phyloP scores from a whole-genome alignment of 1,140 invertebrate species.

The Pseudomyrmex gracilis region DNA sequence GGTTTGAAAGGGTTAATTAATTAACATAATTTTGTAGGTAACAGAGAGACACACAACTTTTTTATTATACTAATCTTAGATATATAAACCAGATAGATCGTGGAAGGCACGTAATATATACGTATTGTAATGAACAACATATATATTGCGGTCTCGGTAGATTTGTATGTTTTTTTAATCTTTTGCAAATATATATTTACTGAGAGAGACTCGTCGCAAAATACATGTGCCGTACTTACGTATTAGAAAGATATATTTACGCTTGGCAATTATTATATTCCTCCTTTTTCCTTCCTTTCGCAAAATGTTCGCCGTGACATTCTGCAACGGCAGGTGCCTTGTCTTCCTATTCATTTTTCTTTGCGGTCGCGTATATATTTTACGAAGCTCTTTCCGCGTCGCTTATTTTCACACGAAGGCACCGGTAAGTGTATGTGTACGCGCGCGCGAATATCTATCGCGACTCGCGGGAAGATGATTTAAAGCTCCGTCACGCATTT shows the following conservation, averaged over 20 bases:
- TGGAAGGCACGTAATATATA: conserved; percentile 57
- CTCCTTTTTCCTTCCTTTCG: neutral
- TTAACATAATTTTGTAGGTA: conserved; percentile 24
- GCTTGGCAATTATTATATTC: conserved; percentile 51
- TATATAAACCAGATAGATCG: conserved; percentile 58
- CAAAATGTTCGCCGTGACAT: conserved; percentile 73
- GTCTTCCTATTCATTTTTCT: conserved; percentile 7
- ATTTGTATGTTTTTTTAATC: conserved; percentile 46
- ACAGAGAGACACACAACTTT: conserved; percentile 61
- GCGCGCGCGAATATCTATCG: conserved; percentile 15
- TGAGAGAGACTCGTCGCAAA: conserved; percentile 53
- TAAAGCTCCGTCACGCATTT: conserved; percentile 17
- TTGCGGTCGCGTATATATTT: conserved; percentile 12
- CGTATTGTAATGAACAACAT: neutral
- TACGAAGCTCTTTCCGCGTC: neutral
- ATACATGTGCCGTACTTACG: conserved; percentile 46
- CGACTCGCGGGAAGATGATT: conserved; percentile 13
- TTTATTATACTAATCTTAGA: conserved; percentile 38
- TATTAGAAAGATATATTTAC: conserved; percentile 65
- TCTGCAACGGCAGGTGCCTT: conserved; percentile 80
- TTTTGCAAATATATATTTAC: conserved; percentile 66
- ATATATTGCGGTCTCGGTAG: conserved; percentile 61
- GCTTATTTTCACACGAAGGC: conserved; percentile 34
- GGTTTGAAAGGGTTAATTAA: neutral
- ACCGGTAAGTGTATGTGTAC: conserved; percentile 24